Conservation (phyloP, 2,888 invertebrate species). For the Harpagoxenus sublaevis region DNA sequence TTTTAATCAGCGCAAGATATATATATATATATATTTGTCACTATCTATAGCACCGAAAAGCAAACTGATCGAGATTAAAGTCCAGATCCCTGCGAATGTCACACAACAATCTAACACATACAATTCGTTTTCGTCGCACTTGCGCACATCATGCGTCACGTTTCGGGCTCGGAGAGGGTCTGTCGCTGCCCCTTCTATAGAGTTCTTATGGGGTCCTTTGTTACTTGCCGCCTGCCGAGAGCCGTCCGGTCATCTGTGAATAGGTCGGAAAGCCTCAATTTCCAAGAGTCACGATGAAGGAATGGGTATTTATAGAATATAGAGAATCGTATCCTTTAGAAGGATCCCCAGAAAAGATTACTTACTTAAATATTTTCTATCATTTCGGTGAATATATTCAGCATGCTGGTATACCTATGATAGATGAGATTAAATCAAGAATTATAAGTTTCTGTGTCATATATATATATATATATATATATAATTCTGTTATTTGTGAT, state of each 20-base stretch:
- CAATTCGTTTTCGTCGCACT: constrained; percentile 41
- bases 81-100: background rate
- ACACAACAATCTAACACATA: background rate
- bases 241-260: constrained; percentile 26
- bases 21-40: background rate
- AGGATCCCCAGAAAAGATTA: background rate
- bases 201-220: constrained; percentile 58
- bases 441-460: background rate
- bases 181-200: constrained; percentile 36
- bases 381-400: background rate
- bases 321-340: background rate
- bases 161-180: constrained; percentile 36
- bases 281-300: constrained; percentile 47
- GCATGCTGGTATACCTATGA: background rate
- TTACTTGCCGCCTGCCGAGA: constrained; percentile 50
- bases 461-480: background rate
- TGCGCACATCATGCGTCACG: constrained; percentile 27
- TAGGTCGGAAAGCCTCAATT: constrained; percentile 47
- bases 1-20: background rate
- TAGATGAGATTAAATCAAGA: background rate
- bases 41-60: background rate
- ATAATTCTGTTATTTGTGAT: background rate
- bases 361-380: background rate
- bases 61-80: background rate
- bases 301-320: background rate